phyloP scores from a whole-genome alignment of 2,113 vertebrate species.

The Coptodon rendalli region DNA sequence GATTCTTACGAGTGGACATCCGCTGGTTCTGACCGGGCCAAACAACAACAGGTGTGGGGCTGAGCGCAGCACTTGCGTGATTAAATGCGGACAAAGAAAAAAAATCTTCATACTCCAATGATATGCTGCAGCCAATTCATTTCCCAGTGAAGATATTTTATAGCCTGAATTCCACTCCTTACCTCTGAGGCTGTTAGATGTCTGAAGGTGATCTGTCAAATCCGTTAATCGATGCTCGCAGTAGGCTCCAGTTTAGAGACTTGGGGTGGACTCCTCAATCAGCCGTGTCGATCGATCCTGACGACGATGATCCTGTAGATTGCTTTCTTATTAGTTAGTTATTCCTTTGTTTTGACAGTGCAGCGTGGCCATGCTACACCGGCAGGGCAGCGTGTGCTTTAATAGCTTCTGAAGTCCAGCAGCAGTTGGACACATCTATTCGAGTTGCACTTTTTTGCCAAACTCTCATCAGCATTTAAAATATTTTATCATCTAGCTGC shows the following conservation, averaged over 20 bases:
- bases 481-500: neutral
- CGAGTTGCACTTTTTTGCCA: constrained; percentile 47
- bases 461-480: constrained; percentile 29
- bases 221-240: constrained; percentile 24
- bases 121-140: neutral
- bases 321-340: neutral
- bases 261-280: neutral
- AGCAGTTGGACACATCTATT: neutral
- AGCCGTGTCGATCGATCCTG: constrained; percentile 15
- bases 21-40: neutral
- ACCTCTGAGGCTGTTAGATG: constrained; percentile 39
- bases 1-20: neutral
- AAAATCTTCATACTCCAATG: neutral
- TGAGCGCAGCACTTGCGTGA: neutral
- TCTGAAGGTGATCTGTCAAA: constrained; percentile 22
- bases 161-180: neutral
- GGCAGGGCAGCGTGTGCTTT: neutral
- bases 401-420: constrained; percentile 6
- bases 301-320: neutral
- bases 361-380: neutral
- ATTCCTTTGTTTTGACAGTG: neutral
- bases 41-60: constrained; percentile 41
- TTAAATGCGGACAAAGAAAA: neutral
- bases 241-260: constrained; percentile 42
- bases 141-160: neutral